Evolutionary conservation across 2,797 vertebrate genomes (phyloP), one percentile per base, ranked within the genome.

Genomic region (Semaprochilodus insignis): DNA sequence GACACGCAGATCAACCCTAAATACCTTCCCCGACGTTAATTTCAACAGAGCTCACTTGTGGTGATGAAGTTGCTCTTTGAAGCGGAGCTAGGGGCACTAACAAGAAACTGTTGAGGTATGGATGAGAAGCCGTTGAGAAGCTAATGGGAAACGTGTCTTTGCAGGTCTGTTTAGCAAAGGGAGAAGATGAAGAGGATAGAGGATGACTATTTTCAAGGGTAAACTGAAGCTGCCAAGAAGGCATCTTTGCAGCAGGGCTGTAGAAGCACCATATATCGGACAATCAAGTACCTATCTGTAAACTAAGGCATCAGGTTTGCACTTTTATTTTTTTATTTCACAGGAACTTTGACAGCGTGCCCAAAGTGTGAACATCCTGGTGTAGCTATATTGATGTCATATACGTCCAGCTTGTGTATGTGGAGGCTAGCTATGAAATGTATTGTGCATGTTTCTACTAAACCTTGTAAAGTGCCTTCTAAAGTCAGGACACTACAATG

Each of bases 111-210:
- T 27, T 31, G 23, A 71, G 44, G 52, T 5, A 65, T 27, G 74
- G 48, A 75, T 70, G 40, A 79, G 40, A 82, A 66, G 77, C 27
- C 74, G 51, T 60, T 70, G 34, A 79, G 40, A 82, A 62, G 75
- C 62, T 60, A 27, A 48, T 80, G 76, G 81, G 74, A 66, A 71
- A 77, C 85, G 11, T 90, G 93, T 89, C 84, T 74, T 74, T 83
- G 89, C 92, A 90, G 70, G 90, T 55, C 63, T 6, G 44, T 27
- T 27, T 3, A 69, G 81, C 34, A 57, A 57, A 87, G 88, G 82
- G 8, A 82, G 31, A 63, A 23, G 81, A 86, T 83, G 79, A 86
- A 82, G 62, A 31, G n/a, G n/a, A n/a, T n/a, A 6, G 0, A 34
- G 6, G 27, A 65, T 15, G 77, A 77, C 71, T 63, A 86, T 54